Evolutionary conservation across 2,113 vertebrate species (phyloP).

Genomic region (Elephantulus edwardii): DNA sequence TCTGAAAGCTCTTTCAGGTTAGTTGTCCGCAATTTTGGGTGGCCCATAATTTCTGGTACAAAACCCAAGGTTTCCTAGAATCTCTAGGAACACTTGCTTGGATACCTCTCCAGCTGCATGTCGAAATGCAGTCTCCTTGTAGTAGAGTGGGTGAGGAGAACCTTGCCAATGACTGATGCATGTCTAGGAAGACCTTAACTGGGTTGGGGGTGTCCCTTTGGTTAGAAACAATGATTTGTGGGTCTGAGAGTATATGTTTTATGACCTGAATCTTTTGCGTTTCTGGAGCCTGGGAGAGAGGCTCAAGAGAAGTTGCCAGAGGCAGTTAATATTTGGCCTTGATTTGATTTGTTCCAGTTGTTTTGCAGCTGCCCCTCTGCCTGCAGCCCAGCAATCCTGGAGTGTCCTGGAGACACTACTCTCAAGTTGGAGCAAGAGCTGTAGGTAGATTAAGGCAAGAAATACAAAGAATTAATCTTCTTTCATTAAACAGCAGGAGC

Average conservation of each 20-base stretch:
- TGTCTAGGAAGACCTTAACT: slow-evolving; percentile 21
- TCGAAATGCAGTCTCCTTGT: neutral
- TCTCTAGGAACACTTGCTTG: neutral
- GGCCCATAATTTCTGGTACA: neutral
- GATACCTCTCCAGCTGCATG: neutral
- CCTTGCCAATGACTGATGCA: neutral
- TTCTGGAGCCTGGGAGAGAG: slow-evolving; percentile 32
- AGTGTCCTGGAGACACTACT: neutral
- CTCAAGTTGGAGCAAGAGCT: slow-evolving; percentile 33
- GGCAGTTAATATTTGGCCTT: slow-evolving; percentile 36
- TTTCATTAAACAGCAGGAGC: neutral
- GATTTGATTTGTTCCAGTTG: slow-evolving; percentile 49
- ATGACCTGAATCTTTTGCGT: slow-evolving; percentile 48
- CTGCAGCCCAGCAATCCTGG: neutral
- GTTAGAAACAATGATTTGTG: slow-evolving; percentile 42
- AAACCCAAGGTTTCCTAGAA: neutral
- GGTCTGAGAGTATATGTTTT: slow-evolving; percentile 57
- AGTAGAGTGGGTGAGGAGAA: neutral
- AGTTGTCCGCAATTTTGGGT: neutral
- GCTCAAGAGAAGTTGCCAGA: slow-evolving; percentile 43
- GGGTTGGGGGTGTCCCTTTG: neutral
- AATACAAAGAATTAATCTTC: neutral
- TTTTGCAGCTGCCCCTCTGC: slow-evolving; percentile 43
- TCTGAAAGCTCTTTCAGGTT: neutral
- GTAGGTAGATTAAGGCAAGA: neutral